Percentiles rank a stretch among this genome's conserved stretches.
phyloP scores from a whole-genome alignment of 2,797 vertebrate genomes.

The Pogoniulus pusillus region DNA sequence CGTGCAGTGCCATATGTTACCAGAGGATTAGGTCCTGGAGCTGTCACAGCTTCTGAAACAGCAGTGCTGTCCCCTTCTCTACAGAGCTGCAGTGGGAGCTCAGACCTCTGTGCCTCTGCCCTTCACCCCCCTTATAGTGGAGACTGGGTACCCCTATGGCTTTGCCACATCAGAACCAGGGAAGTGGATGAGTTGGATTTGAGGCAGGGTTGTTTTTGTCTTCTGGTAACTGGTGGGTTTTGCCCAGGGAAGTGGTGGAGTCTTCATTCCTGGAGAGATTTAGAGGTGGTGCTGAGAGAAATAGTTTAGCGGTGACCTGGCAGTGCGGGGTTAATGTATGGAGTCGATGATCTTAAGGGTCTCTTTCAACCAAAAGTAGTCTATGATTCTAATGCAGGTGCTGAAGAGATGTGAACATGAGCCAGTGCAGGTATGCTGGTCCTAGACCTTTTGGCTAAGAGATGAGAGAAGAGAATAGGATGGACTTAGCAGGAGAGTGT shows the following conservation, averaged over 20 bases:
- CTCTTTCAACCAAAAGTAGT: neutral
- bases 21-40: neutral
- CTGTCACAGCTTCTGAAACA: neutral
- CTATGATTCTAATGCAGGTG: neutral
- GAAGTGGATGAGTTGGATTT: neutral
- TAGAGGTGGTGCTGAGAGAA: neutral
- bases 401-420: neutral
- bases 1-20: neutral
- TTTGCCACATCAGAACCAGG: neutral
- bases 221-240: neutral
- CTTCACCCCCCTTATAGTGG: fast-evolving
- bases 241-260: neutral
- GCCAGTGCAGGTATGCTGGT: too few species aligned
- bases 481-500: neutral
- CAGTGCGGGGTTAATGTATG: neutral
- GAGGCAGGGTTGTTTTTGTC: neutral
- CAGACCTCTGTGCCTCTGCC: neutral
- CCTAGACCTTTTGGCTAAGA: neutral
- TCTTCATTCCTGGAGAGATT: neutral
- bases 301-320: neutral
- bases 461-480: neutral
- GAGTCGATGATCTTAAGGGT: neutral
- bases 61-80: fast-evolving
- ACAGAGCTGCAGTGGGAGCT: neutral
- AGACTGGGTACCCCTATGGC: neutral